These are phyloP conservation scores for Hemaris fuciformis DNA, from an alignment of 2,888 invertebrate species.

Conservation along the genomic window DNA sequence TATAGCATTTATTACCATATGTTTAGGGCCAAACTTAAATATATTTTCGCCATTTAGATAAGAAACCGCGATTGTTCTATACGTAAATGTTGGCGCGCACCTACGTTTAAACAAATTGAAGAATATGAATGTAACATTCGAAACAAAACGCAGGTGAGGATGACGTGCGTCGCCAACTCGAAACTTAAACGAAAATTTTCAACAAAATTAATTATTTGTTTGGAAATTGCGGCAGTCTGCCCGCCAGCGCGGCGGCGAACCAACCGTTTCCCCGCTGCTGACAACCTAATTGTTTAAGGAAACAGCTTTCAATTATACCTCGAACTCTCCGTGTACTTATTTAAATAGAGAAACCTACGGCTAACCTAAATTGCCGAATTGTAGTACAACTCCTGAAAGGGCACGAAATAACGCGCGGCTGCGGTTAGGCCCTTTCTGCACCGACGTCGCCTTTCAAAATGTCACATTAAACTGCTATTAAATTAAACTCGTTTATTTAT, in stretches of 20 bases:
- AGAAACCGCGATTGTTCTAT: not conserved
- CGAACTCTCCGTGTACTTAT: conserved; percentile 33
- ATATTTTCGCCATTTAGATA: too few relatives aligned
- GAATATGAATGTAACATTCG: conserved; percentile 32
- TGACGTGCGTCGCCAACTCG: conserved; percentile 37
- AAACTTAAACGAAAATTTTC: conserved; percentile 41
- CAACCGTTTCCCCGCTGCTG: conserved; percentile 40
- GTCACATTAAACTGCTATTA: conserved; percentile 55
- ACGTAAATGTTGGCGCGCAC: not conserved
- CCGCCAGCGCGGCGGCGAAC: conserved; percentile 31
- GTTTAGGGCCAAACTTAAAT: too few relatives aligned
- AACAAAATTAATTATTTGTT: conserved; percentile 64
- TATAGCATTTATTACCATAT: too few relatives aligned
- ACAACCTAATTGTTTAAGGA: conserved; percentile 61
- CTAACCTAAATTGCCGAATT: conserved; percentile 43
- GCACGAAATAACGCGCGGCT: conserved; percentile 44
- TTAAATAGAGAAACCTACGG: conserved; percentile 45
- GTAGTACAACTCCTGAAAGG: conserved; percentile 36
- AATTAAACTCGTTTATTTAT: conserved; percentile 39
- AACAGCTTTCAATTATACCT: conserved; percentile 59
- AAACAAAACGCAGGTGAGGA: conserved; percentile 33
- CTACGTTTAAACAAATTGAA: conserved; percentile 18
- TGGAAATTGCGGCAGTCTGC: conserved; percentile 45
- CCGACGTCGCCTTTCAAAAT: conserved; percentile 55
- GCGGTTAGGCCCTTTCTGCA: conserved; percentile 46